Evolutionary conservation across 2,888 invertebrate species (phyloP).

Genomic region (Agriopis aurantiaria): DNA sequence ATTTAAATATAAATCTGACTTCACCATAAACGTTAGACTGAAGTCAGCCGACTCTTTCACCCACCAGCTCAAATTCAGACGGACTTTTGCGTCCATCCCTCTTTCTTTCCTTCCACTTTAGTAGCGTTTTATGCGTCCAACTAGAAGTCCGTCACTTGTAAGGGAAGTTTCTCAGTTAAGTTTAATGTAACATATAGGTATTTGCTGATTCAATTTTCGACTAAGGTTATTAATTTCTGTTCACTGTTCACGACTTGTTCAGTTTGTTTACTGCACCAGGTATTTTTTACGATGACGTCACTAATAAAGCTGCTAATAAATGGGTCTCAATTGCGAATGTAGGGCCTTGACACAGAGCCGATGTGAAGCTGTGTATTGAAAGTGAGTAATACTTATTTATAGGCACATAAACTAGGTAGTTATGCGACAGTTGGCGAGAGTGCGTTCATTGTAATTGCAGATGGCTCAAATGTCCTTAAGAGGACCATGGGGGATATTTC

Average conservation of each 20-base stretch:
- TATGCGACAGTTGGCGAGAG: slow-evolving; percentile 27
- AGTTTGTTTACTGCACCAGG: not conserved
- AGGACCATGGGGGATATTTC: slow-evolving; percentile 32
- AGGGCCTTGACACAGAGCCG: slow-evolving; percentile 31
- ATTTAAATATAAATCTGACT: not conserved
- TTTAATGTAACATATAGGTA: too few species aligned
- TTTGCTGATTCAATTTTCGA: too few species aligned
- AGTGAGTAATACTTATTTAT: slow-evolving; percentile 32
- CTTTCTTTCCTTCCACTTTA: too few species aligned
- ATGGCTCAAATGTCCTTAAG: slow-evolving; percentile 25
- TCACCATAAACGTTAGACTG: not conserved
- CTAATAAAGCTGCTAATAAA: slow-evolving; percentile 13
- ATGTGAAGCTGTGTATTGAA: slow-evolving; percentile 6
- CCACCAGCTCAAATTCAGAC: too few species aligned
- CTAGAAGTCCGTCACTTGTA: too few species aligned
- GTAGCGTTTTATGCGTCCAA: too few species aligned
- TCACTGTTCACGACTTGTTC: not conserved
- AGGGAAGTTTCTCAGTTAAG: too few species aligned
- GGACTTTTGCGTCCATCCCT: too few species aligned
- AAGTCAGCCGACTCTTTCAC: not conserved
- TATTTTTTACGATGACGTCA: slow-evolving; percentile 28
- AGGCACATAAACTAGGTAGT: slow-evolving; percentile 18
- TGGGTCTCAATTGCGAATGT: slow-evolving; percentile 18
- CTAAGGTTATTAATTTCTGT: too few species aligned
- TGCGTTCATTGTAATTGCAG: slow-evolving; percentile 29